Evolutionary conservation across 2,113 vertebrate genomes (phyloP).

Genomic region (Rhinopomastus cyanomelas): DNA sequence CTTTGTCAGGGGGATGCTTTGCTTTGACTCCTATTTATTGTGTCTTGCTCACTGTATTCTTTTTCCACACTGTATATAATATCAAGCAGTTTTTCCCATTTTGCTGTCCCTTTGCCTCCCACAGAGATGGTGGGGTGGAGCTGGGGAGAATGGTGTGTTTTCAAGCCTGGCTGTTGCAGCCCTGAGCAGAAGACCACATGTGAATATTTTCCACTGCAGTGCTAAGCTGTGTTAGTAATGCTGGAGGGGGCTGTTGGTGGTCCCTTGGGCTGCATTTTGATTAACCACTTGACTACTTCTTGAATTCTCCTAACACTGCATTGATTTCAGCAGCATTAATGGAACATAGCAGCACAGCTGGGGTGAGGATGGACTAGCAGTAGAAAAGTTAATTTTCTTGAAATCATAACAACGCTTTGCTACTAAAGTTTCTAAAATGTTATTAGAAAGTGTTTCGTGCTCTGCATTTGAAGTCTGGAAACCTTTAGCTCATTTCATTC

Average conservation of each 20-base stretch:
- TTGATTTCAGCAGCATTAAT: conserved; percentile 51
- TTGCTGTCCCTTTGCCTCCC: not conserved
- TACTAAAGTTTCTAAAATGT: conserved; percentile 24
- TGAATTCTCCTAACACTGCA: conserved; percentile 40
- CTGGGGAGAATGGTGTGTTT: not conserved
- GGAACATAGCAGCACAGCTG: conserved; percentile 40
- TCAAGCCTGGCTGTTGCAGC: not conserved
- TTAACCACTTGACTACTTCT: conserved; percentile 46
- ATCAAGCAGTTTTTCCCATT: not conserved
- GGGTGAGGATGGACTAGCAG: conserved; percentile 24
- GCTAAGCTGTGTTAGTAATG: conserved; percentile 6
- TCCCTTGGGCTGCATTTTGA: conserved; percentile 49
- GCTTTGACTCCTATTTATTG: not conserved
- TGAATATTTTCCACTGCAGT: conserved; percentile 6
- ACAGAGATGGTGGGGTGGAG: not conserved
- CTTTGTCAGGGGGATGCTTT: not conserved
- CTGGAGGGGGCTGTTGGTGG: conserved; percentile 23
- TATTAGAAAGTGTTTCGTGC: conserved; percentile 18
- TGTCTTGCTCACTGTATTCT: not conserved
- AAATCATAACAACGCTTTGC: not conserved
- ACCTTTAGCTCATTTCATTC: not conserved
- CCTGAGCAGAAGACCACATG: not conserved
- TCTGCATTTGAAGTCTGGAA: conserved; percentile 35
- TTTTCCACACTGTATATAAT: not conserved
- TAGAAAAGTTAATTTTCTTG: conserved; percentile 45